Conservation (phyloP, 2,888 invertebrate species). For the Fragum whitleyi region DNA sequence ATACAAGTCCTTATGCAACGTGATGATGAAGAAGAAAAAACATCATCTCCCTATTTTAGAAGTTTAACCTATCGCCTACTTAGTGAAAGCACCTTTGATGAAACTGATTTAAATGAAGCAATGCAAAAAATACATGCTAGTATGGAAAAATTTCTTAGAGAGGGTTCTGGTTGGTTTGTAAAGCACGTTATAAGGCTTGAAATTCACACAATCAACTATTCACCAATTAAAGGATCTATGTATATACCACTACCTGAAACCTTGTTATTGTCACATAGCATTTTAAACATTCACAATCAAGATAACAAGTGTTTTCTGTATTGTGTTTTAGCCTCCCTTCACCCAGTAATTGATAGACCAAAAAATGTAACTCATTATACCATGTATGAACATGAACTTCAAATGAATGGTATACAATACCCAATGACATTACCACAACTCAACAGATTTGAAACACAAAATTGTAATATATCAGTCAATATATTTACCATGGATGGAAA, state of each 20-base stretch:
- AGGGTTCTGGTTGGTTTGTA: constrained; percentile 55
- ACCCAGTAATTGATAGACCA: constrained; percentile 27
- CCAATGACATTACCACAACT: constrained; percentile 47
- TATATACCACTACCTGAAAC: constrained; percentile 41
- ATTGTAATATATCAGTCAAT: constrained; percentile 51
- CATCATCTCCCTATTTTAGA: constrained; percentile 40
- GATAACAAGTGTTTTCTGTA: constrained; percentile 57
- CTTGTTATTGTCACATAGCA: background rate
- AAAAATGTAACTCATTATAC: constrained; percentile 31
- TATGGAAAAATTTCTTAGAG: constrained; percentile 44
- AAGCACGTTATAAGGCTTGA: constrained; percentile 45
- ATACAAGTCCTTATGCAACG: constrained; percentile 46
- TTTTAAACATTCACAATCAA: constrained; percentile 48
- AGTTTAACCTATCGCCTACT: constrained; percentile 28
- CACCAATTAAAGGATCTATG: constrained; percentile 48
- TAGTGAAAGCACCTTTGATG: constrained; percentile 3
- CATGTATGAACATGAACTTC: constrained; percentile 31
- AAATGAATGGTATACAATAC: constrained; percentile 51
- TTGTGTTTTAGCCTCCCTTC: constrained; percentile 45
- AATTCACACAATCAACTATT: constrained; percentile 43
- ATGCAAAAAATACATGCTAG: constrained; percentile 52
- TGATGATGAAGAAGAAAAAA: constrained; percentile 36
- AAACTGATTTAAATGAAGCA: constrained; percentile 41
- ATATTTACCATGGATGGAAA: constrained; percentile 58
- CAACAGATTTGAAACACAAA: constrained; percentile 52